Base-by-base conservation (phyloP, 2,888 invertebrate species). In the Reticulitermes lucifugus region DNA sequence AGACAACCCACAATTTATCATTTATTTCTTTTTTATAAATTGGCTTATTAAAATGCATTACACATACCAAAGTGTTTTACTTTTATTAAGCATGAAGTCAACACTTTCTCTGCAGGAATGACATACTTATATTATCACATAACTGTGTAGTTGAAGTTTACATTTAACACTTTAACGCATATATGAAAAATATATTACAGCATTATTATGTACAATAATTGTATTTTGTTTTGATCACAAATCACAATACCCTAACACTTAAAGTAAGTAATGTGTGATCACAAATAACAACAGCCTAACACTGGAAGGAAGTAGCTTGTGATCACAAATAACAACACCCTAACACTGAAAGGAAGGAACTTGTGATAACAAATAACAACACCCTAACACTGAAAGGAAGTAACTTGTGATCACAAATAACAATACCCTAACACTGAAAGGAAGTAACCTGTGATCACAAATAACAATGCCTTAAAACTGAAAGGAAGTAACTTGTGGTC, bases 121-220 rank as follows among this genome's bases (percentile, higher is more conserved):
- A 41, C 35, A 35, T 35, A 35, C 35, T 35, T 35, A 35, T 35
- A 10, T 73, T 41, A 73, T 73, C 73, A 73, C 73, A 73, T 73
- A 41, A 21, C 7, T 73, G 73, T 5, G 41, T 21, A 73, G 29
- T 41, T 18, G 12, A 41, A 41, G 14, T 73, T 21, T 18, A 70
- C 21, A 73, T 18, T 14, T 73, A 14, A 35, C 35, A 73, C 22
- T 41, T 73, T 21, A 35, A 73, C 14, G 41, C 41, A 73, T 41
- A 73, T 73, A 73, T 41, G 73, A 73, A 73, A 73, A 41, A 73
- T 73, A 73, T 14, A 41, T 29, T 73, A 73, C 73, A 73, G 25
- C 41, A 5, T 41, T 41, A 73, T 73, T 73, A 73, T 73, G 73
- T 73, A 73, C 14, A 73, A 65, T 65, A 65, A 65, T 60, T 65